Conservation (phyloP, 1,140 invertebrate species). For the Drosophila cardini region DNA sequence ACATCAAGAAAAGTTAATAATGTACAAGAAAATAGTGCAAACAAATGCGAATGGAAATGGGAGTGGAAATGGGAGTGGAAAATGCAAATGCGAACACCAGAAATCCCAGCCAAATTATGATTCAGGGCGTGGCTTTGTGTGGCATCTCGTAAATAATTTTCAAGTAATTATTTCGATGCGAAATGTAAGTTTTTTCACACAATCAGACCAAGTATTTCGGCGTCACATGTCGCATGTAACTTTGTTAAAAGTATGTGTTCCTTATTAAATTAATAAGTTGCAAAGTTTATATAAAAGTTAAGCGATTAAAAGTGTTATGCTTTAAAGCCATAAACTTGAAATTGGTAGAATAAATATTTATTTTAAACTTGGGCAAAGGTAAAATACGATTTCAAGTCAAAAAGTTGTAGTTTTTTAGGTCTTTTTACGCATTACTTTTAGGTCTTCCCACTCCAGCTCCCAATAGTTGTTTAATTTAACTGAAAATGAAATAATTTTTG, state of each 20-base stretch:
- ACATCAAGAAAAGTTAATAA: conserved; percentile 45
- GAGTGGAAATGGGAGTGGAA: not conserved
- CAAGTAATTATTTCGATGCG: conserved; percentile 21
- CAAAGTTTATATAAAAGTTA: no score
- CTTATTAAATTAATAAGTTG: not conserved
- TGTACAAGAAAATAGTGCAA: conserved; percentile 25
- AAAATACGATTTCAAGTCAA: no score
- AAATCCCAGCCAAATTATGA: not conserved
- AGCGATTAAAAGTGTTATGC: no score
- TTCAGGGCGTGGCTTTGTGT: conserved; percentile 2
- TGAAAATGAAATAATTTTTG: no score
- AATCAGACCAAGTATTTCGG: conserved; percentile 6
- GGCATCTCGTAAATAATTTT: not conserved
- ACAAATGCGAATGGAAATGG: conserved; percentile 13
- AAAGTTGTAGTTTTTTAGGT: no score
- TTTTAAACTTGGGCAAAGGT: no score
- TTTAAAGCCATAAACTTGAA: not conserved
- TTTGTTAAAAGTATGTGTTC: not conserved
- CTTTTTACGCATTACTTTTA: no score
- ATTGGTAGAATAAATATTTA: not conserved
- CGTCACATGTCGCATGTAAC: not conserved
- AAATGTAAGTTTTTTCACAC: conserved; percentile 10
- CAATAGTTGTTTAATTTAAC: no score
- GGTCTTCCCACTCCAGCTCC: no score
- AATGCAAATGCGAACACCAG: conserved; percentile 5